These are phyloP conservation scores for Tinamus guttatus DNA, from an alignment of 2,113 vertebrate species.

Conservation along the genomic window DNA sequence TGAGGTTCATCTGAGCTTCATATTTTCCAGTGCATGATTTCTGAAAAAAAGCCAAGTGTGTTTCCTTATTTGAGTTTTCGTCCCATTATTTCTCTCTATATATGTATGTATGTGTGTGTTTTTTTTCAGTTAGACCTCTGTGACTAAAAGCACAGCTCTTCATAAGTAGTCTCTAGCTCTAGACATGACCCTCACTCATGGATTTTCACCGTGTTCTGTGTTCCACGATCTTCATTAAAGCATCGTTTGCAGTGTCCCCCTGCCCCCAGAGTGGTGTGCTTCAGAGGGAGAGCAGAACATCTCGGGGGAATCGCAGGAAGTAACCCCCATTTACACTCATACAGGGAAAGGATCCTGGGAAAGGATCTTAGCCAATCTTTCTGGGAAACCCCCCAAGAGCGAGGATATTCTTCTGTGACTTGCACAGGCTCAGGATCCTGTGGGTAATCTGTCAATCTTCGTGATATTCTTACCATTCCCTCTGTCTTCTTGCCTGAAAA, in stretches of 20 bases:
- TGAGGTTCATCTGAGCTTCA: not conserved
- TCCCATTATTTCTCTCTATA: not conserved
- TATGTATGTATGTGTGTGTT: no score
- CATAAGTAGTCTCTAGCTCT: not conserved
- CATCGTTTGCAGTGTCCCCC: not conserved
- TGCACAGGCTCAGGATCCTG: not conserved
- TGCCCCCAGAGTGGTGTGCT: not conserved
- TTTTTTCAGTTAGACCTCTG: not conserved
- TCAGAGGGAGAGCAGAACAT: not conserved
- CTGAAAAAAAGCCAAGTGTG: not conserved
- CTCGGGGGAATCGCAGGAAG: not conserved
- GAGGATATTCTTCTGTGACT: not conserved
- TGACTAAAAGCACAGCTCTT: not conserved
- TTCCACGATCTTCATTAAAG: not conserved
- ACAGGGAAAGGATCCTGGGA: not conserved
- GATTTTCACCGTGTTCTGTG: not conserved
- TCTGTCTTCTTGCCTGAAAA: not conserved
- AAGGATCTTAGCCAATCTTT: not conserved
- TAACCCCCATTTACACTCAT: not conserved
- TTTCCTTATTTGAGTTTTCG: not conserved
- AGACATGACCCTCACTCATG: fast-evolving
- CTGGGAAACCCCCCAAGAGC: fast-evolving
- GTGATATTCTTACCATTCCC: not conserved
- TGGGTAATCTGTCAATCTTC: not conserved
- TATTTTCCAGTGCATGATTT: not conserved